phyloP scores from a whole-genome alignment of 2,888 invertebrate species.

The Ceramica pisi region DNA sequence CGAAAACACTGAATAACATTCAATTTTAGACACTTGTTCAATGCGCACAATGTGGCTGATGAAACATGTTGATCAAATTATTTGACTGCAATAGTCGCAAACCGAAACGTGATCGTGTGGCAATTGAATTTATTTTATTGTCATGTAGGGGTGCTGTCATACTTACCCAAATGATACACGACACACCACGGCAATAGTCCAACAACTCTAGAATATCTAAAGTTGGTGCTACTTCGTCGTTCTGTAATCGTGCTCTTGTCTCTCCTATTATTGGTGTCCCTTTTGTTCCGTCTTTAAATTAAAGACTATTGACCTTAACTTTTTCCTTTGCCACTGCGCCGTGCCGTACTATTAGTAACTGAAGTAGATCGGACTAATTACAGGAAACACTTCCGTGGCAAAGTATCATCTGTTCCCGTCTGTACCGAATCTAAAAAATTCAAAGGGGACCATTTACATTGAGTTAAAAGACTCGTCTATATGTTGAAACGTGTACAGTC shows the following conservation, averaged over 20 bases:
- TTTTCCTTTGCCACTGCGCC: conserved; percentile 74
- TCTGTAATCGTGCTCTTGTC: conserved; percentile 82
- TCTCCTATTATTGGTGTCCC: conserved; percentile 83
- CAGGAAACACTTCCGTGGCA: conserved; percentile 64
- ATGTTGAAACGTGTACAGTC: conserved; percentile 39
- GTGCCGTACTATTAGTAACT: conserved; percentile 74
- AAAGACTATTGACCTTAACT: conserved; percentile 85
- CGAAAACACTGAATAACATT: conserved; percentile 5
- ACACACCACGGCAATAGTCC: conserved; percentile 6
- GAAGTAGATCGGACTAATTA: conserved; percentile 73
- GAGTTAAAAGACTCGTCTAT: conserved; percentile 35
- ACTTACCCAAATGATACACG: conserved; percentile 33
- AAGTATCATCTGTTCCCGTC: conserved; percentile 61
- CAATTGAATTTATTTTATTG: conserved; percentile 19
- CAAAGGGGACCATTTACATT: conserved; percentile 46
- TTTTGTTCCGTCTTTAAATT: conserved; percentile 86
- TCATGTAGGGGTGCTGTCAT: too few relatives aligned
- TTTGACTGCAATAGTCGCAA: conserved; percentile 20
- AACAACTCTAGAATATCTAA: conserved; percentile 72
- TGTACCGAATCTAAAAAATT: conserved; percentile 43
- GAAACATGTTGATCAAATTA: conserved; percentile 41
- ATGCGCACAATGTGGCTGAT: conserved; percentile 11
- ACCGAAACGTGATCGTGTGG: conserved; percentile 11
- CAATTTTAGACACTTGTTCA: conserved; percentile 2
- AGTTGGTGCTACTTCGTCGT: conserved; percentile 74